phyloP scores from a whole-genome alignment of 1,140 invertebrate genomes.

The Dinoponera quadriceps region DNA sequence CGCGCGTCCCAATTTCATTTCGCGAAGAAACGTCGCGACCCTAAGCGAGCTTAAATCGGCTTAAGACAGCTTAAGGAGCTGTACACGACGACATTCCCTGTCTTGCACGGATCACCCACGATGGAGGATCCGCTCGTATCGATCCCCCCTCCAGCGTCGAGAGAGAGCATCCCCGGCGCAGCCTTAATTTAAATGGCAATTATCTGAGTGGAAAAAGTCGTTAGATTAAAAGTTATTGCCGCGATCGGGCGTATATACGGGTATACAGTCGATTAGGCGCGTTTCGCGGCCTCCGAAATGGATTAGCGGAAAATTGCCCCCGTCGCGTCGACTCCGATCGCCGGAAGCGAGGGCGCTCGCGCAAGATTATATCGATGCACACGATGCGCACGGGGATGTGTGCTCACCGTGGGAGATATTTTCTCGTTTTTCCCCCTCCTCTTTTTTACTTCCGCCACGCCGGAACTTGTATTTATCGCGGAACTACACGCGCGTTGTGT shows the following conservation, averaged over 20 bases:
- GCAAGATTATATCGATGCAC: background rate
- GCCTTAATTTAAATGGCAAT: conserved; percentile 73
- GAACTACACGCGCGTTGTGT: no score
- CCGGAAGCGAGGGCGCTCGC: background rate
- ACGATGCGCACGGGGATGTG: background rate
- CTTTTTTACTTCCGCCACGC: no score
- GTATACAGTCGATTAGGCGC: conserved; percentile 63
- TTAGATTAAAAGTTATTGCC: conserved; percentile 68
- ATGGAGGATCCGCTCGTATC: conserved; percentile 45
- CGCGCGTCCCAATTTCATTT: conserved; percentile 71
- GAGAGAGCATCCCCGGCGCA: conserved; percentile 31
- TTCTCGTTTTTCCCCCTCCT: no score
- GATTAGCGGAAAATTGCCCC: conserved; percentile 50
- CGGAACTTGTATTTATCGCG: no score
- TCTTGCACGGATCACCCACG: conserved; percentile 18
- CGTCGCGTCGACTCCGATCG: background rate
- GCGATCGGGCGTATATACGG: background rate
- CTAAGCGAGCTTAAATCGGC: conserved; percentile 72
- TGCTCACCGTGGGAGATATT: no score
- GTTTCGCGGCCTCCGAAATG: conserved; percentile 45
- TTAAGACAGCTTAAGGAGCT: conserved; percentile 67
- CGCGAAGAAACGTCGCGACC: conserved; percentile 69
- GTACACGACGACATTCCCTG: conserved; percentile 52
- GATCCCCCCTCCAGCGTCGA: conserved; percentile 64
- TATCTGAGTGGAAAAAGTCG: conserved; percentile 70